Evolutionary conservation across 2,797 vertebrate species (phyloP), one percentile per base, ranked within the genome.

Genomic region (Myripristis murdjan): DNA sequence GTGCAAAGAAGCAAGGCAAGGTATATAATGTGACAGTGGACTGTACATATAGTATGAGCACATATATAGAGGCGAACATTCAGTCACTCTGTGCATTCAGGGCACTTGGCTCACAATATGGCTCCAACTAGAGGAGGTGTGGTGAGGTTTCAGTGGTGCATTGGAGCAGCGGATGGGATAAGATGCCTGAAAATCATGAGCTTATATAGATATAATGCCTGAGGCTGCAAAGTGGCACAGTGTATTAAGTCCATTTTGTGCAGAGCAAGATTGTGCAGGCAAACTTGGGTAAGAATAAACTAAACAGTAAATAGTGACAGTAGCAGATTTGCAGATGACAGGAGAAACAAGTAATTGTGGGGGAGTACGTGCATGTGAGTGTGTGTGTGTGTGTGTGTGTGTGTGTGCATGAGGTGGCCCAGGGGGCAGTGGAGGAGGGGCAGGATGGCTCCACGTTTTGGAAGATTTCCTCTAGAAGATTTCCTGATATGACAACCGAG

Each of bases 111-210:
- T 79, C 76, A 65, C 62, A 76, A 46, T 4, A 37, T 37, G 31
- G 18, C 37, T 85, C 52, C 31, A 66, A 70, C 84, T 64, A 44
- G 47, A 47, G 51, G 41, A 83, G 64, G 54, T 79, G 77, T 58
- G 8, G 69, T 47, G 43, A 56, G 55, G 64, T 44, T 59, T 76
- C 67, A 69, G 37, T 66, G 79, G 56, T 75, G 64, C 70, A 70
- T 35, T 65, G 52, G 59, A 59, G 24, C 35, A 2, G 26, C 31
- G 73, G 74, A 75, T 52, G 64, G 54, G 52, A 81, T 68, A 41
- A 75, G 47, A 79, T 76, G 70, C 59, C 66, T 71, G 43, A 66
- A 39, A 74, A 83, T 75, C 46, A 64, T 39, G 66, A 66, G 64
- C 52, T 39, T 69, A 49, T 77, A 51, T n/a, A 53, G 49, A 71